Conservation (phyloP, 2,113 vertebrate species). For the Tichodroma muraria region DNA sequence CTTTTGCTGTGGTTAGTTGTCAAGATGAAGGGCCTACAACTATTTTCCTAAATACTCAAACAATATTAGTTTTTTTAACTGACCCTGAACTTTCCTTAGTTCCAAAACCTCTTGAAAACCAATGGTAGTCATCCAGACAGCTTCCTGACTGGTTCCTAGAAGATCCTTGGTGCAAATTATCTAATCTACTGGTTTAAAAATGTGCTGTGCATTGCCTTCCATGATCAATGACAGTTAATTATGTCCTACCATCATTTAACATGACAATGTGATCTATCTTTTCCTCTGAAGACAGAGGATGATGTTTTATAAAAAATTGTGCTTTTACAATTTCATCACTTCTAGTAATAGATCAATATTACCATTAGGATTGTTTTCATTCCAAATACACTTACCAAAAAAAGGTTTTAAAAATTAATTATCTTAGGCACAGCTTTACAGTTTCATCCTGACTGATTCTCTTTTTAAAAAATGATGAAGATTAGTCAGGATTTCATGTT, state of each 20-base stretch:
- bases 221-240: constrained; percentile 46
- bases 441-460: constrained; percentile 19
- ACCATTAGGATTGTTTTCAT: constrained; percentile 40
- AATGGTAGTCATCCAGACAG: background rate
- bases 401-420: constrained; percentile 48
- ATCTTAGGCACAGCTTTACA: constrained; percentile 9
- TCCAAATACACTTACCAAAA: constrained; percentile 42
- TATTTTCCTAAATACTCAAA: background rate
- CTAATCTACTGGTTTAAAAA: constrained; percentile 16
- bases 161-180: background rate
- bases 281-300: background rate
- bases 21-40: background rate
- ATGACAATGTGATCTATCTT: constrained; percentile 32
- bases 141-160: background rate
- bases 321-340: constrained; percentile 47
- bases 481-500: constrained; percentile 17
- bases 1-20: background rate
- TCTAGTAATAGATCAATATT: constrained; percentile 43
- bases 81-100: background rate
- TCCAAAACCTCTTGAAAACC: background rate
- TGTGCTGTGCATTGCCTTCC: constrained; percentile 10
- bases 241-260: constrained; percentile 31
- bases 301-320: constrained; percentile 22
- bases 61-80: background rate
- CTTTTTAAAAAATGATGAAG: constrained; percentile 29